Percentiles rank a stretch among this genome's conserved stretches.
Evolutionary conservation across 2,888 invertebrate species (phyloP).

Genomic region (Agonopterix arenella): DNA sequence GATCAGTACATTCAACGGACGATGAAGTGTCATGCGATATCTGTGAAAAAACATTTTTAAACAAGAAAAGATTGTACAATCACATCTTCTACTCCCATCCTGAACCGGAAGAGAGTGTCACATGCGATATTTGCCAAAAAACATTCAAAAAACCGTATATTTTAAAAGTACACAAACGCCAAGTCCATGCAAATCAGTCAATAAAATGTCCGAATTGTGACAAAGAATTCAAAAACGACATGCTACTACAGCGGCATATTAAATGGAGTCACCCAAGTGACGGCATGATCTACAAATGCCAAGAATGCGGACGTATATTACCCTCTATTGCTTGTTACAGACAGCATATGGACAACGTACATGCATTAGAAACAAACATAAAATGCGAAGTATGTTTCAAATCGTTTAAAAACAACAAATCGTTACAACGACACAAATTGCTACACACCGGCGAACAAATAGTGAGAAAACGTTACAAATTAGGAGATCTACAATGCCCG

Average conservation of each 20-base stretch:
- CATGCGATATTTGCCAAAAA: conserved; percentile 28
- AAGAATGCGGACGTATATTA: conserved; percentile 23
- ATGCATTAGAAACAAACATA: conserved; percentile 12
- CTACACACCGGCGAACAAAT: conserved; percentile 9
- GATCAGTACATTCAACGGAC: conserved; percentile 23
- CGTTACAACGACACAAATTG: conserved; percentile 12
- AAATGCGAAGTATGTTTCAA: conserved; percentile 15
- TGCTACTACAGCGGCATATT: conserved; percentile 30
- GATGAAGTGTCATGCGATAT: conserved; percentile 20
- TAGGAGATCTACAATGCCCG: conserved; percentile 18
- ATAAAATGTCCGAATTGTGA: conserved; percentile 25
- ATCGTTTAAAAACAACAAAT: conserved; percentile 14
- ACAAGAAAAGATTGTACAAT: conserved; percentile 29
- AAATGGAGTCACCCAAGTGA: conserved; percentile 32
- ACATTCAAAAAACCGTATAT: conserved; percentile 28
- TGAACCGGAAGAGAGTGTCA: conserved; percentile 20
- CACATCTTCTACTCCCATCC: conserved; percentile 36
- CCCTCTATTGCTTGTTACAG: conserved; percentile 21
- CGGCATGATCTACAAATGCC: conserved; percentile 30
- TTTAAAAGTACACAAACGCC: conserved; percentile 30
- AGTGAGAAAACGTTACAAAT: conserved; percentile 9
- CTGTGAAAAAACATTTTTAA: conserved; percentile 29
- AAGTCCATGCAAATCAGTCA: conserved; percentile 24
- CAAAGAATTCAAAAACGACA: conserved; percentile 29
- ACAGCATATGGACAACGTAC: conserved; percentile 30